Evolutionary conservation across 2,113 vertebrate genomes (phyloP).

Genomic region (Urocolius indicus): DNA sequence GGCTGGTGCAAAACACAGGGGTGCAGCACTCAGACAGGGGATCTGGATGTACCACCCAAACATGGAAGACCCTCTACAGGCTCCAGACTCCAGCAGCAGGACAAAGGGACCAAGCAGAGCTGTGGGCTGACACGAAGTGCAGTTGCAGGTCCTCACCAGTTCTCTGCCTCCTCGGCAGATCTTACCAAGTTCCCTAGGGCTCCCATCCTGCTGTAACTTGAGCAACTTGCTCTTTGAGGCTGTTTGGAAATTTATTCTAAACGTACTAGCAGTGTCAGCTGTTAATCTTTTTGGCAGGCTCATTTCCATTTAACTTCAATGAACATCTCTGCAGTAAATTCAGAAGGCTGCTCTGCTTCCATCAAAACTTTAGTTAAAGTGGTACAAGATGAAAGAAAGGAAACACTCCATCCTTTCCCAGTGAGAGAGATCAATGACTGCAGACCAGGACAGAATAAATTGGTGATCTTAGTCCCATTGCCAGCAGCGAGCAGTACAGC

Average conservation of each 20-base stretch:
- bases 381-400: background rate
- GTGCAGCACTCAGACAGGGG: background rate
- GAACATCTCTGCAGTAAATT: background rate
- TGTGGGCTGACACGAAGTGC: background rate
- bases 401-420: background rate
- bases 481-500: background rate
- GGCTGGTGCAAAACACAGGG: background rate
- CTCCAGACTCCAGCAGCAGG: background rate
- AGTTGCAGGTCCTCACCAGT: background rate
- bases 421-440: background rate
- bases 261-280: background rate
- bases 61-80: background rate
- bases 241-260: background rate
- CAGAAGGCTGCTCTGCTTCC: background rate
- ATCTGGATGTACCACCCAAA: background rate
- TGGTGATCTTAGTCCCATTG: background rate
- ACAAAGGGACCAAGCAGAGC: background rate
- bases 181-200: background rate
- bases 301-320: conserved; percentile 28
- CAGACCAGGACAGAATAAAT: background rate
- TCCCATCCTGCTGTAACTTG: background rate
- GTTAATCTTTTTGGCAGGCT: background rate
- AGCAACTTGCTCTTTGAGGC: background rate
- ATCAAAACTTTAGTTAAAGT: background rate
- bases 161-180: background rate